Evolutionary conservation across 2,888 invertebrate species (phyloP), one percentile per base, ranked within the genome.

Genomic region (Ennomos erosarius): DNA sequence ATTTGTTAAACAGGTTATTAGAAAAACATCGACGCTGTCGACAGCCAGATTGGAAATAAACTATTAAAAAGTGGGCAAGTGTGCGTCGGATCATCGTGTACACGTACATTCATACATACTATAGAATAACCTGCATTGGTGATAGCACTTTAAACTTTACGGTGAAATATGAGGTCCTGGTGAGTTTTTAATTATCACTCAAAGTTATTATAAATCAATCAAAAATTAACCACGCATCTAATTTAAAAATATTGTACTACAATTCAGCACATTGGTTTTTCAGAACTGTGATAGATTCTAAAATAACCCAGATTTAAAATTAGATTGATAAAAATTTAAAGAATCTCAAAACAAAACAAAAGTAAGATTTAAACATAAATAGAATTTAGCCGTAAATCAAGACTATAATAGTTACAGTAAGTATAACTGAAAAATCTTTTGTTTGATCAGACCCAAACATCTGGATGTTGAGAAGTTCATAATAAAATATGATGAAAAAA

Each of bases 401-500:
- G 77, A 71, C 71, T 76, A 71, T 86, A 88, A 88, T 88, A 88
- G 87, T 88, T 83, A 85, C 79, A 84, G 79, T 80, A 81, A 84
- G 85, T 87, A 85, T 79, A 83, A 84, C 83, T 87, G 85, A 90
- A 88, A 87, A 87, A 87, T 88, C 88, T 88, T 90, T 90, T 90
- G 92, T 92, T 91, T 91, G 90, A 91, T 90, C 90, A 85, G 79
- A 84, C 79, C 85, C 77, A 83, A 87, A 90, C 91, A 90, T 91
- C 91, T 91, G 91, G 92, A 90, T 86, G 85, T 82, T 87, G 86
- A 88, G 90, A 88, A 91, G 90, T 91, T 92, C 90, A 92, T 92
- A 90, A 90, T 90, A 90, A 90, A 90, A 89, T 89, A 90, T 88
- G 84, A 88, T 84, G 87, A 91, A 91, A 89, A 92, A 90, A 90